phyloP scores from a whole-genome alignment of 1,140 invertebrate genomes.

The Macrocentrus cingulum region DNA sequence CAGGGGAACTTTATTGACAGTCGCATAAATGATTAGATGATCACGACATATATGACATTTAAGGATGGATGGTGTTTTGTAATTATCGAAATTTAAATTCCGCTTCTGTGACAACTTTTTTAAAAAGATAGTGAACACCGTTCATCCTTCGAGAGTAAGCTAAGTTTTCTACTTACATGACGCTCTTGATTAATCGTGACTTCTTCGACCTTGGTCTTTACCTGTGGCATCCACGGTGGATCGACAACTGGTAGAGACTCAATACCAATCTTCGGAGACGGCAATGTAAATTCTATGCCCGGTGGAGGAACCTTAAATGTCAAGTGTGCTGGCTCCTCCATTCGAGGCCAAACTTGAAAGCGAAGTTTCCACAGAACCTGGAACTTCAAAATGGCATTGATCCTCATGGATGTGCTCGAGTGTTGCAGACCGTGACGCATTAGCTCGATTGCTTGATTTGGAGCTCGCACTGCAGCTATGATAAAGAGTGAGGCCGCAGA shows the following conservation, averaged over 20 bases:
- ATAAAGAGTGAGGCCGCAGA: conserved; percentile 89
- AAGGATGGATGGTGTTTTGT: no score
- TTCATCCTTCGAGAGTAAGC: no score
- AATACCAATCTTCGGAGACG: conserved; percentile 97
- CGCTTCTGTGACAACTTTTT: no score
- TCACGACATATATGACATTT: no score
- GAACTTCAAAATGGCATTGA: conserved; percentile 84
- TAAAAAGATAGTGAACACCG: no score
- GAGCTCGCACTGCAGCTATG: conserved; percentile 85
- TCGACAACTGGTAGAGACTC: conserved; percentile 93
- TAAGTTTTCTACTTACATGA: conserved; percentile 71
- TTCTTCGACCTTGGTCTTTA: conserved; percentile 98
- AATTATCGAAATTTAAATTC: no score
- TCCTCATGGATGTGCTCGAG: conserved; percentile 73
- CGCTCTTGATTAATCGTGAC: conserved; percentile 98
- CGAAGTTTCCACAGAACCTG: conserved; percentile 94
- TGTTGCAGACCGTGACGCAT: conserved; percentile 86
- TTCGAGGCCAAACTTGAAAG: conserved; percentile 98
- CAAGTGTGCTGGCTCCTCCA: conserved; percentile 95
- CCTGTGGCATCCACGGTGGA: conserved; percentile 97
- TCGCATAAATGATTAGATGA: no score
- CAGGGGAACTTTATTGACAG: conserved; percentile 17
- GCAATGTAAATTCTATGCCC: conserved; percentile 97
- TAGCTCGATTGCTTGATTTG: conserved; percentile 82
- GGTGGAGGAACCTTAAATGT: conserved; percentile 97